Evolutionary conservation across 1,140 invertebrate genomes (phyloP).

Genomic region (Lordiphosa stackelbergi): DNA sequence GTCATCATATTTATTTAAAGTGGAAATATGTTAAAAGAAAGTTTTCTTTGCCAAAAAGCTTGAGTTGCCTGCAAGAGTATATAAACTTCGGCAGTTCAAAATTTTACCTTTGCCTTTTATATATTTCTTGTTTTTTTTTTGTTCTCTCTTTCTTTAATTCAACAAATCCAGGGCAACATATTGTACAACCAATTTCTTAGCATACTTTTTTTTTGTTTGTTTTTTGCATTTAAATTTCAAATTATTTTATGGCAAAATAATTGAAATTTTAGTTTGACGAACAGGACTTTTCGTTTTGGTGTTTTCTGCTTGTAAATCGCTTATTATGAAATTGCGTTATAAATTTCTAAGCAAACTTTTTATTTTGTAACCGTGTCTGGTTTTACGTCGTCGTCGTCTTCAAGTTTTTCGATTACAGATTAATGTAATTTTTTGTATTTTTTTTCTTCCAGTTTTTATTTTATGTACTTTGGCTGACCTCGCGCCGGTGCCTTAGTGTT

Average conservation of each 20-base stretch:
- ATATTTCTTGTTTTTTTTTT: too few relatives aligned
- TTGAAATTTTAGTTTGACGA: constrained; percentile 68
- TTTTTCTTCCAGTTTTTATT: constrained; percentile 28
- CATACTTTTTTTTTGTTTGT: constrained; percentile 31
- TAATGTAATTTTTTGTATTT: constrained; percentile 72
- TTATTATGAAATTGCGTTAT: constrained; percentile 60
- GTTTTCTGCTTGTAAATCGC: constrained; percentile 62
- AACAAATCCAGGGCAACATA: constrained; percentile 41
- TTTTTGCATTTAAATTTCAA: constrained; percentile 70
- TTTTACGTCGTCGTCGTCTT: constrained; percentile 21
- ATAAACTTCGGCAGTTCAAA: too few relatives aligned
- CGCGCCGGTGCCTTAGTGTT: constrained; percentile 8
- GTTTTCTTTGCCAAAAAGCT: too few relatives aligned
- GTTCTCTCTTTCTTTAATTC: constrained; percentile 14
- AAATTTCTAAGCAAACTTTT: constrained; percentile 67
- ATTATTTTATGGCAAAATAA: constrained; percentile 68
- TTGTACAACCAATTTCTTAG: constrained; percentile 47
- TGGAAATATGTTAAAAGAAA: too few relatives aligned
- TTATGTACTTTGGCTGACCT: constrained; percentile 13
- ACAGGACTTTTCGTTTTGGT: constrained; percentile 37
- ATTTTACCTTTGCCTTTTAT: too few relatives aligned
- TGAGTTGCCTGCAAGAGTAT: too few relatives aligned
- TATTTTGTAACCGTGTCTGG: too few relatives aligned
- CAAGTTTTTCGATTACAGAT: constrained; percentile 75
- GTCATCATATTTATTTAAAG: too few relatives aligned